Evolutionary conservation across 1,140 invertebrate species (phyloP).

Genomic region (Antheraea pernyi): DNA sequence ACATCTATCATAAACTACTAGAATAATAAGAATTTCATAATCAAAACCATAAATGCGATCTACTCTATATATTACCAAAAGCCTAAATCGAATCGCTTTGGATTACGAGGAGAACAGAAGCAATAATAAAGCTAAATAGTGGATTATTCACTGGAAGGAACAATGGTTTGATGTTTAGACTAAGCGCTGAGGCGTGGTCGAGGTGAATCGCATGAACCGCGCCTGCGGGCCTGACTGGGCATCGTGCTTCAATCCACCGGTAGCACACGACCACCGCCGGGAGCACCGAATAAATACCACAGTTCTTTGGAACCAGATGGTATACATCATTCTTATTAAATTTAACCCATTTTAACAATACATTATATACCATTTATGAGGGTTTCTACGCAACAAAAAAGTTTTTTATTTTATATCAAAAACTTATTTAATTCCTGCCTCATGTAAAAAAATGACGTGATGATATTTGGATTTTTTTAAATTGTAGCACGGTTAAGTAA

Average conservation of each 20-base stretch:
- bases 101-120: neutral
- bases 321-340: neutral
- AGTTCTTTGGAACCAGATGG: neutral
- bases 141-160: neutral
- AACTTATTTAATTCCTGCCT: too few species aligned
- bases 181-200: neutral
- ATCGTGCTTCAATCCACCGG: neutral
- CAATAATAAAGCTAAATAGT: constrained; percentile 2
- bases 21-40: neutral
- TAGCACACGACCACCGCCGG: neutral
- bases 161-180: neutral
- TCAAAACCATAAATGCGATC: neutral
- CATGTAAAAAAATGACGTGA: too few species aligned
- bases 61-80: neutral
- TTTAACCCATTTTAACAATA: too few species aligned
- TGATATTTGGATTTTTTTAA: too few species aligned
- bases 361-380: too few species aligned
- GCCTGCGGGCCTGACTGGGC: neutral
- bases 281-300: neutral
- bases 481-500: too few species aligned
- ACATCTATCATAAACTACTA: neutral
- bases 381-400: too few species aligned
- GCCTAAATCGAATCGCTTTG: neutral
- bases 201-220: constrained; percentile 1
- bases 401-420: too few species aligned